These are phyloP conservation scores for Galendromus occidentalis DNA, from an alignment of 1,140 invertebrate species.

Conservation along the genomic window DNA sequence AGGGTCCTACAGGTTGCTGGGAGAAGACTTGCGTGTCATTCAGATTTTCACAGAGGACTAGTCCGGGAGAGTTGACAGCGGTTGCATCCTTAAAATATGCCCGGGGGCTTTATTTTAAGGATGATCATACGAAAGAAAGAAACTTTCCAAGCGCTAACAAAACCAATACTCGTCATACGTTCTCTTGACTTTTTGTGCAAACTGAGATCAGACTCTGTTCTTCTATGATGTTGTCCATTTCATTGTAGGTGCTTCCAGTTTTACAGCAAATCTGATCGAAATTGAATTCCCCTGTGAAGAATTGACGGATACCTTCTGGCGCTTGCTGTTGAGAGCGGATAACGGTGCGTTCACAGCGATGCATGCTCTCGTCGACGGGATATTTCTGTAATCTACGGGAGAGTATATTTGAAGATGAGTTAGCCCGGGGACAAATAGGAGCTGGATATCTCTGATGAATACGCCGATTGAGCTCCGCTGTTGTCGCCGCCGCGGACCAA, in stretches of 20 bases:
- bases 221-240: background rate
- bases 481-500: no score
- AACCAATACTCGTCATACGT: background rate
- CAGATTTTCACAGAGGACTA: no score
- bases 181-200: background rate
- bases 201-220: background rate
- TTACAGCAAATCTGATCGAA: conserved; percentile 75
- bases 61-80: no score
- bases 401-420: conserved; percentile 24
- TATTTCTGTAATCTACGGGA: conserved; percentile 60
- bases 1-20: no score
- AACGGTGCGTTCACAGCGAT: conserved; percentile 5
- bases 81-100: no score
- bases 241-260: conserved; percentile 30
- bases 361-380: conserved; percentile 17
- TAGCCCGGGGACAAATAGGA: no score
- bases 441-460: no score
- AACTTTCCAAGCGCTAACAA: background rate
- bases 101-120: no score
- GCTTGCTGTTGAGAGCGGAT: conserved; percentile 3
- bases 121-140: no score
- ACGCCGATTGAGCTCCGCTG: no score
- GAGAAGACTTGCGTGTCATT: no score
- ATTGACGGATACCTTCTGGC: conserved; percentile 27
- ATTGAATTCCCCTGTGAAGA: conserved; percentile 56